Base-by-base conservation (phyloP, 2,888 invertebrate genomes). In the Sinohyriopsis cumingii region DNA sequence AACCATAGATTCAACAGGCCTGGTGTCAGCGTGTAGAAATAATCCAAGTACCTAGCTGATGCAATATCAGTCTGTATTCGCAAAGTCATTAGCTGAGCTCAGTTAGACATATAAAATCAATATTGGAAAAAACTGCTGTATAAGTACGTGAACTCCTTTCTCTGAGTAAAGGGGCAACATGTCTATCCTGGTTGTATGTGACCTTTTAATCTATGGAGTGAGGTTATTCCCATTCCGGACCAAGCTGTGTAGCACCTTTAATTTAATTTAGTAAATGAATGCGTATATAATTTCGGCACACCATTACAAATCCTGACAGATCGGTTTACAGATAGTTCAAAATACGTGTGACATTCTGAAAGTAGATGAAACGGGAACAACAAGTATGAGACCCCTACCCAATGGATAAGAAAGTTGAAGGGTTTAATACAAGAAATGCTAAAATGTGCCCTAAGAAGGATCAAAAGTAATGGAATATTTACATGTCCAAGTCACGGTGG, bases 371-470 rank as follows among this genome's bases (percentile, higher is more conserved):
- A 65, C 66, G 18, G 55, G 68, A 25, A 75, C 75, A 4, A 71
- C 72, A 22, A 61, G 67, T 55, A 66, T 64, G 25, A 57, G 67
- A 24, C 75, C 77, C 7, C 71, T 69, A 55, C 24, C 69, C 3
- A 75, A 87, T 69, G 87, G 82, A 4, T 53, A 68, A 12, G 74
- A 55, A 68, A 12, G 74, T 77, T 0, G 87, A 88, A 67, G n/a
- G 85, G 18, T 76, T 76, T 61, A 81, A 84, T 69, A 62, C 76
- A 55, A 84, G 67, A 20, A 76, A 80, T 71, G 25, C 86, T 9
- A 63, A 69, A 6, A 72, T 78, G 67, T 84, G 77, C 69, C 71
- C 77, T 33, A 60, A 80, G 22, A 63, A 77, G 12, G 63, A 76
- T 25, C 84, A 82, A 55, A 54, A 55, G 19, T 70, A 80, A 33